Evolutionary conservation across 2,797 vertebrate species (phyloP).

Genomic region (Diplodus puntazzo): DNA sequence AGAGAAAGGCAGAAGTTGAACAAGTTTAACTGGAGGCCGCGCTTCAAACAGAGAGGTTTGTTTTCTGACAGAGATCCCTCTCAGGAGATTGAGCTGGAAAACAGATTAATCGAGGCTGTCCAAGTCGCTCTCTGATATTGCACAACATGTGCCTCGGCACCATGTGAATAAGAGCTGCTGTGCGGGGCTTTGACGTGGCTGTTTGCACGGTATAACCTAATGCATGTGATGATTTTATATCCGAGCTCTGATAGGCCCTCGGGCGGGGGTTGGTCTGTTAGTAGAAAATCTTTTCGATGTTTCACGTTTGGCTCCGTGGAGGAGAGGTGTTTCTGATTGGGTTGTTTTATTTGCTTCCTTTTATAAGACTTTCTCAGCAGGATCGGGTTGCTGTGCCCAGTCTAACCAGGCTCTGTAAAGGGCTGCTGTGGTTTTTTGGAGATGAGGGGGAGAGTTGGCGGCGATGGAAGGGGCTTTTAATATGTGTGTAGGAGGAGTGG

Average conservation of each 20-base stretch:
- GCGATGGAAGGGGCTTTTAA: conserved; percentile 40
- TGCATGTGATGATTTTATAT: not conserved
- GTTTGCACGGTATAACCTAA: not conserved
- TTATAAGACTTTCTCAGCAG: conserved; percentile 80
- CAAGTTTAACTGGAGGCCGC: conserved; percentile 71
- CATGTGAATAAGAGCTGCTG: conserved; percentile 55
- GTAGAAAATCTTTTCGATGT: conserved; percentile 26
- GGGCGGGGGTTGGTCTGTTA: conserved; percentile 8
- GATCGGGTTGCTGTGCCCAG: conserved; percentile 74
- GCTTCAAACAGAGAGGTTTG: conserved; percentile 73
- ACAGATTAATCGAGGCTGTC: conserved; percentile 74
- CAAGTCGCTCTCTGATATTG: conserved; percentile 65
- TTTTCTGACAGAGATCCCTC: conserved; percentile 81
- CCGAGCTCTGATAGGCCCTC: conserved; percentile 15
- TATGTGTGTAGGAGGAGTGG: conserved; percentile 40
- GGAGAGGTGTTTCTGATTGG: conserved; percentile 66
- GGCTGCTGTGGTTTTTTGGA: conserved; percentile 67
- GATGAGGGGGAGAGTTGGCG: conserved; percentile 45
- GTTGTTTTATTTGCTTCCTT: conserved; percentile 71
- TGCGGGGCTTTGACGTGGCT: not conserved
- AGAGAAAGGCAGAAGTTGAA: conserved; percentile 63
- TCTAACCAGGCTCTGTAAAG: conserved; percentile 49
- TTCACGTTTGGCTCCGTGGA: conserved; percentile 24
- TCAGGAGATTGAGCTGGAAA: conserved; percentile 78
- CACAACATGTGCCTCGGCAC: conserved; percentile 63